Conservation (phyloP, 2,888 invertebrate genomes). For the Cryptocephalus moraei region DNA sequence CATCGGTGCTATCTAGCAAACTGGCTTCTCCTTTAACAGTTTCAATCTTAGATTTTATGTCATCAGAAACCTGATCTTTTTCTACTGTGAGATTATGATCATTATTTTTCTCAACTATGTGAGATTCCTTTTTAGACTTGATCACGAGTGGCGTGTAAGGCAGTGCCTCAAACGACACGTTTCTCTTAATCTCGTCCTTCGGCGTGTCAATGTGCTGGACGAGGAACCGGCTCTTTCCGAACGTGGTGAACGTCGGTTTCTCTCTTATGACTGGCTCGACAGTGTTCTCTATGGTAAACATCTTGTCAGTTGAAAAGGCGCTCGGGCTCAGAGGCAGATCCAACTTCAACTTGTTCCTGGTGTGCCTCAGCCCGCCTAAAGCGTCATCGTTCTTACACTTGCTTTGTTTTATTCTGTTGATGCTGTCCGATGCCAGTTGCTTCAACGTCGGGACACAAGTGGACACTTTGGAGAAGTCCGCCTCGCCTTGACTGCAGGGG, state of each 20-base stretch:
- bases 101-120: slow-evolving; percentile 1
- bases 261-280: slow-evolving; percentile 40
- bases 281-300: slow-evolving; percentile 31
- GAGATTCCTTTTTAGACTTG: background rate
- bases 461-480: slow-evolving; percentile 14
- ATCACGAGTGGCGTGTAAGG: slow-evolving; percentile 30
- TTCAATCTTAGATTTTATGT: slow-evolving; percentile 17
- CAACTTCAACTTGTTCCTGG: slow-evolving; percentile 58
- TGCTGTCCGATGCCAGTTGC: slow-evolving; percentile 27
- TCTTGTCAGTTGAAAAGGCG: slow-evolving; percentile 32
- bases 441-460: slow-evolving; percentile 26
- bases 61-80: slow-evolving; percentile 11
- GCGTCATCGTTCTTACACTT: slow-evolving; percentile 21
- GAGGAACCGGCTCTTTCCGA: slow-evolving; percentile 43
- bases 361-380: slow-evolving; percentile 62
- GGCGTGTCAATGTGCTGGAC: slow-evolving; percentile 38
- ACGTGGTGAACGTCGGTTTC: slow-evolving; percentile 48
- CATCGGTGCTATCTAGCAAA: slow-evolving; percentile 52
- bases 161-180: slow-evolving; percentile 37
- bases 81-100: background rate
- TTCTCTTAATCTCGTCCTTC: slow-evolving; percentile 24
- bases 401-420: slow-evolving; percentile 21
- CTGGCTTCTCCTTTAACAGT: slow-evolving; percentile 45
- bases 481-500: slow-evolving; percentile 32
- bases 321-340: slow-evolving; percentile 54